A percentile compares a stretch with the other conserved stretches of the same genome.
Evolutionary conservation across 2,797 vertebrate genomes (phyloP).

Genomic region (Paratrypauchen microcephalus): DNA sequence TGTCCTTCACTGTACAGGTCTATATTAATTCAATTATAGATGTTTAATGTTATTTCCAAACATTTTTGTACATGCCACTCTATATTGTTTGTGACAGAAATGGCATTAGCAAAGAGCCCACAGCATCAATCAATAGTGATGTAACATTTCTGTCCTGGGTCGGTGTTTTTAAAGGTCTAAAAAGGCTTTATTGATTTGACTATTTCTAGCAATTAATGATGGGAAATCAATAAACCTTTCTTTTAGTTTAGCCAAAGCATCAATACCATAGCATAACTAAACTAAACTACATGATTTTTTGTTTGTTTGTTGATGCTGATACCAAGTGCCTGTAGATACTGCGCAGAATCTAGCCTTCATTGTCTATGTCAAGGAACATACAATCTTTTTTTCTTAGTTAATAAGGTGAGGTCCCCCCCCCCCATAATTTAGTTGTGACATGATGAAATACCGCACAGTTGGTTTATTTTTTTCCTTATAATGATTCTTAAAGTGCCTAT

Average conservation of each 20-base stretch:
- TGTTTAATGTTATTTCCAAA: conserved; percentile 27
- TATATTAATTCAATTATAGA: conserved; percentile 34
- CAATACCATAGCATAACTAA: background rate
- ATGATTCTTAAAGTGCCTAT: too few species aligned
- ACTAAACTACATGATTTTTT: background rate
- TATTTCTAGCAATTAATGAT: background rate
- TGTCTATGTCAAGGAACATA: too few species aligned
- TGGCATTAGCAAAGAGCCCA: background rate
- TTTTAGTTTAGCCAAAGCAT: background rate
- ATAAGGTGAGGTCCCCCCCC: too few species aligned
- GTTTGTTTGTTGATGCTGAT: background rate
- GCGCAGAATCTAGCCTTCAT: too few species aligned
- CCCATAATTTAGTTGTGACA: too few species aligned
- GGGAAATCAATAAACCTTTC: background rate
- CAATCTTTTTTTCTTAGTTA: too few species aligned
- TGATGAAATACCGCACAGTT: too few species aligned
- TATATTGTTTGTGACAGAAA: conserved; percentile 29
- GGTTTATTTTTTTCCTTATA: too few species aligned
- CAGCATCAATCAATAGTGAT: conserved; percentile 38
- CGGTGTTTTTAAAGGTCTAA: conserved; percentile 10
- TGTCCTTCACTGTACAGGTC: conserved; percentile 25
- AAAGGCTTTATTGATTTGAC: conserved; percentile 6
- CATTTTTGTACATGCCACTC: conserved; percentile 27
- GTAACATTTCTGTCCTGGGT: conserved; percentile 19
- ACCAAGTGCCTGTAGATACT: background rate